Conservation (phyloP, 2,797 vertebrate species). For the Bucorvus abyssinicus region DNA sequence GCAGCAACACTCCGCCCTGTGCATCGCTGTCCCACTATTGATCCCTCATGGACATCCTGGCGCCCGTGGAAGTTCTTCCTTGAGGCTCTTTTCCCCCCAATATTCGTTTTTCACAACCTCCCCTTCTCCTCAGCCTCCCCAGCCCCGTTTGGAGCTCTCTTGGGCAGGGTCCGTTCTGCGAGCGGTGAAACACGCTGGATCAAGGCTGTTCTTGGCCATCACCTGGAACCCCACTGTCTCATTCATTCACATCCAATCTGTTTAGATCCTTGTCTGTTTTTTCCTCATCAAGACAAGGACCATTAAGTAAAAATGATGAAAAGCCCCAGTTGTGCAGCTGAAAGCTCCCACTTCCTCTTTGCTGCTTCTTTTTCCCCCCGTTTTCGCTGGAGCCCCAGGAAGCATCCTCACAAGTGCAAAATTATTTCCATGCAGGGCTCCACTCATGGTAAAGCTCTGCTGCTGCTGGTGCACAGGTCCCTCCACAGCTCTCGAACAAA, state of each 20-base stretch:
- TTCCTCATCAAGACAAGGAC: not conserved
- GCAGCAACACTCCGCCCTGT: accelerated
- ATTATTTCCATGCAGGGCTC: slow-evolving; percentile 69
- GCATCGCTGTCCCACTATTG: not conserved
- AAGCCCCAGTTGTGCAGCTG: not conserved
- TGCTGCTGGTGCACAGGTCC: slow-evolving; percentile 61
- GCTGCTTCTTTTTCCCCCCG: not conserved
- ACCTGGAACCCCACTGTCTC: not conserved
- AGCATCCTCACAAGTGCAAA: slow-evolving; percentile 58
- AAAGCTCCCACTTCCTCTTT: not conserved
- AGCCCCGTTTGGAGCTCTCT: not conserved
- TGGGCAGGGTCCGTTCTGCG: not conserved
- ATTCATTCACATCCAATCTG: not conserved
- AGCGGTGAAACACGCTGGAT: not conserved
- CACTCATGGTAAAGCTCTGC: not conserved
- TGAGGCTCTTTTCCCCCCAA: not conserved
- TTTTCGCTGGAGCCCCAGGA: slow-evolving; percentile 26
- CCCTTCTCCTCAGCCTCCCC: not conserved
- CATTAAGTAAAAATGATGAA: not conserved
- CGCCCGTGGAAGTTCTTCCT: not conserved
- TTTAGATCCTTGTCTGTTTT: not conserved
- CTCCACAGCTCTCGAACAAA: slow-evolving; percentile 82
- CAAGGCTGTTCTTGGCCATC: not conserved
- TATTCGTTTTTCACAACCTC: not conserved
- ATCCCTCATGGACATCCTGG: not conserved